These are phyloP conservation scores for Glaucidium brasilianum DNA, from an alignment of 2,113 vertebrate genomes.

Conservation along the genomic window DNA sequence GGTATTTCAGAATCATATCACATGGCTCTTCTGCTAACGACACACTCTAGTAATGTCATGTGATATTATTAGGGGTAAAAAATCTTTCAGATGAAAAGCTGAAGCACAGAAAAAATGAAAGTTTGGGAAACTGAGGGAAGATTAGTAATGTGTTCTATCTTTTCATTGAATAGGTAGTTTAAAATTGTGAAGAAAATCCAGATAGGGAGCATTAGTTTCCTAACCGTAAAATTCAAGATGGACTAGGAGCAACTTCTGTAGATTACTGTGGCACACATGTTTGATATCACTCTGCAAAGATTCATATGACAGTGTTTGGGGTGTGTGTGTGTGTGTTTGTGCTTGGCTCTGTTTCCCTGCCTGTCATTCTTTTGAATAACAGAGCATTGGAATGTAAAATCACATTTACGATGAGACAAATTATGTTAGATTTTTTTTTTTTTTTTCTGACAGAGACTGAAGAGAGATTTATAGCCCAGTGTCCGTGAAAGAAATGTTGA, in stretches of 20 bases:
- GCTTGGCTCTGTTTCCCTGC: not conserved
- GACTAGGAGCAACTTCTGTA: not conserved
- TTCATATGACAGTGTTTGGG: not conserved
- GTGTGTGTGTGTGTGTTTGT: accelerated
- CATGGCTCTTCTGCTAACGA: not conserved
- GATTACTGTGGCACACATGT: not conserved
- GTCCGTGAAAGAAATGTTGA: not conserved
- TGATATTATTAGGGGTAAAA: not conserved
- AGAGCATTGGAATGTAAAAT: not conserved
- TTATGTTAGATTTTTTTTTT: not conserved
- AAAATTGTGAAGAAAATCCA: not conserved
- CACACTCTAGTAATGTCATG: not conserved
- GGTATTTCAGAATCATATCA: not conserved
- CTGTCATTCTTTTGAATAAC: not conserved
- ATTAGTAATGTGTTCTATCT: not conserved
- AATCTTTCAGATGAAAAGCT: not conserved
- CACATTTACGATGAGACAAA: not conserved
- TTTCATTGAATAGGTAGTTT: not conserved
- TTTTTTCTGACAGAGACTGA: not conserved
- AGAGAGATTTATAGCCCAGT: not conserved
- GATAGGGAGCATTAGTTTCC: not conserved
- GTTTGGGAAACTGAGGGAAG: not conserved
- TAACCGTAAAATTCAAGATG: not conserved
- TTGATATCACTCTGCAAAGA: not conserved
- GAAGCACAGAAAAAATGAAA: not conserved